These are phyloP conservation scores for Tapera naevia DNA, from an alignment of 2,797 vertebrate species.

Conservation along the genomic window DNA sequence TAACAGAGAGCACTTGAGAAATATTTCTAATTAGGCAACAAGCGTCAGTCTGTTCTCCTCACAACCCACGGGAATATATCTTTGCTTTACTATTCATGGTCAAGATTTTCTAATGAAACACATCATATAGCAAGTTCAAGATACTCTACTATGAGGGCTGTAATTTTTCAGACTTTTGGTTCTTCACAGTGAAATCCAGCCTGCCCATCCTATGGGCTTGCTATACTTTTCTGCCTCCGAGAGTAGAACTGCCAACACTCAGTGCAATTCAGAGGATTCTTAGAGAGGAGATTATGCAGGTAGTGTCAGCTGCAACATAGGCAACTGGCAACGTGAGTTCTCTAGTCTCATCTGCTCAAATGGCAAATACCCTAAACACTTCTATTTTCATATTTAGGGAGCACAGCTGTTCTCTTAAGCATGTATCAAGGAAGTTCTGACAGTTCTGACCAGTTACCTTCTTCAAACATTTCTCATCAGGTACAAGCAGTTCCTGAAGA, in stretches of 20 bases:
- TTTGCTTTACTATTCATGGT: not conserved
- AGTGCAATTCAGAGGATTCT: not conserved
- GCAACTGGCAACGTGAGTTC: not conserved
- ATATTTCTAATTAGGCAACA: not conserved
- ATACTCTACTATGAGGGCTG: not conserved
- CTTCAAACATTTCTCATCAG: not conserved
- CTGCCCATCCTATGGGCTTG: not conserved
- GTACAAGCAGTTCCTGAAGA: not conserved
- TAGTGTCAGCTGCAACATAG: not conserved
- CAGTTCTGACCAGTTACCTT: not conserved
- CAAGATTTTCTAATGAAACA: not conserved
- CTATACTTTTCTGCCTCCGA: not conserved
- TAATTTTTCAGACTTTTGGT: not conserved
- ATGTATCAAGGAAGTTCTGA: not conserved
- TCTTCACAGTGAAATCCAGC: not conserved
- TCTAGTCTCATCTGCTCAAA: not conserved
- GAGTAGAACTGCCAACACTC: not conserved
- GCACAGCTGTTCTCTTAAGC: not conserved
- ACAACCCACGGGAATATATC: not conserved
- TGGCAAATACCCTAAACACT: accelerated
- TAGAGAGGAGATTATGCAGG: not conserved
- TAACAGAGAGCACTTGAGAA: not conserved
- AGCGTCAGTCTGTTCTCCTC: not conserved
- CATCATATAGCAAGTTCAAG: not conserved
- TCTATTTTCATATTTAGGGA: not conserved